Conservation (phyloP, 1,140 invertebrate genomes). For the Oryctes rhinoceros region DNA sequence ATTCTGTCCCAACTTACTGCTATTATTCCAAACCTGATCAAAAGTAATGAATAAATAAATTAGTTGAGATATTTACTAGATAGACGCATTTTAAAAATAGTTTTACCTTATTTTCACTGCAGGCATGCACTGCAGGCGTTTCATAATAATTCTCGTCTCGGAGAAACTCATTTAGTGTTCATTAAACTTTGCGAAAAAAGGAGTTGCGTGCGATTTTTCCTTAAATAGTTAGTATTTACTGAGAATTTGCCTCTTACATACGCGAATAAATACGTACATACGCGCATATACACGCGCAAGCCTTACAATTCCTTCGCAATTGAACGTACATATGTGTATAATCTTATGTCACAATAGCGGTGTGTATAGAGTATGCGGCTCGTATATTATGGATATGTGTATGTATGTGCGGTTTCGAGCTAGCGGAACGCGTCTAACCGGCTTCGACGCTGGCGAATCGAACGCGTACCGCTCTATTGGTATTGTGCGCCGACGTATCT, state of each 20-base stretch:
- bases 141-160: slow-evolving; percentile 22
- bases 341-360: slow-evolving; percentile 45
- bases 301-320: not conserved
- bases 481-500: not conserved
- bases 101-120: not conserved
- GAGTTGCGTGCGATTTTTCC: slow-evolving; percentile 29
- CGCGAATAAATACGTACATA: not conserved
- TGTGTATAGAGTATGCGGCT: slow-evolving; percentile 34
- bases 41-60: too few relatives aligned
- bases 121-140: not conserved
- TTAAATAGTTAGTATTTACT: slow-evolving; percentile 33
- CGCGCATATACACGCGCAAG: not conserved
- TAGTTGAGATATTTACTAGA: not conserved
- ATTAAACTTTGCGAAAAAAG: slow-evolving; percentile 27
- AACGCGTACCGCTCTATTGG: slow-evolving; percentile 37
- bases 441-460: slow-evolving; percentile 2
- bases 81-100: not conserved
- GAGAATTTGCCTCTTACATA: slow-evolving; percentile 29
- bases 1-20: too few relatives aligned
- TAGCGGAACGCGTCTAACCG: slow-evolving; percentile 17
- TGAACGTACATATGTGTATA: not conserved
- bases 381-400: slow-evolving; percentile 25
- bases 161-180: slow-evolving; percentile 19
- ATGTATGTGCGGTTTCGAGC: not conserved
- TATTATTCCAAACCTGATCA: too few relatives aligned